phyloP scores from a whole-genome alignment of 2,888 invertebrate genomes.

The Diarsia brunnea region DNA sequence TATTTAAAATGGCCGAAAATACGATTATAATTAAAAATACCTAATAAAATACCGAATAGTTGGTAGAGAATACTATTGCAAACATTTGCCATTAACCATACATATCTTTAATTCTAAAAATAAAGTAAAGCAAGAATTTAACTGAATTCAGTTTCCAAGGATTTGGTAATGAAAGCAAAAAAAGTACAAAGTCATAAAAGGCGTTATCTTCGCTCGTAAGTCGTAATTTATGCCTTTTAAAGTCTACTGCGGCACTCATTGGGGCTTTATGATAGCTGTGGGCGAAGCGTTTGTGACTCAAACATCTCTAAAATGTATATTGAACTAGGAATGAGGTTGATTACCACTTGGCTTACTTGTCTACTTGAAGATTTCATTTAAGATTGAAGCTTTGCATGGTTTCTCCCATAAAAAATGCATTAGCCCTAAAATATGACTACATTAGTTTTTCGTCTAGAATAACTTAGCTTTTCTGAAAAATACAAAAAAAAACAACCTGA shows the following conservation, averaged over 20 bases:
- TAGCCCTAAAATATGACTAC: too few relatives aligned
- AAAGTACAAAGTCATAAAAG: slow-evolving; percentile 61
- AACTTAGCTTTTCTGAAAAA: too few relatives aligned
- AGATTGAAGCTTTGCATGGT: background rate
- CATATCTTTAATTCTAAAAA: slow-evolving; percentile 8
- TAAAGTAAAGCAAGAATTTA: slow-evolving; percentile 6
- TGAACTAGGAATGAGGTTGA: slow-evolving; percentile 38
- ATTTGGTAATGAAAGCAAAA: slow-evolving; percentile 54
- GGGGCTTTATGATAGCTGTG: slow-evolving; percentile 54
- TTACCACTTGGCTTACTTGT: slow-evolving; percentile 19
- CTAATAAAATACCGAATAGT: background rate
- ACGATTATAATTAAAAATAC: background rate
- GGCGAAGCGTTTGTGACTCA: slow-evolving; percentile 53
- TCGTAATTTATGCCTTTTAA: slow-evolving; percentile 64
- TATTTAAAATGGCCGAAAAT: background rate
- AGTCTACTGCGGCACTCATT: slow-evolving; percentile 56
- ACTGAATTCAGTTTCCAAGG: slow-evolving; percentile 39
- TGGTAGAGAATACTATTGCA: background rate
- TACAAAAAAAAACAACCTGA: too few relatives aligned
- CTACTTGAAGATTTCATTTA: background rate
- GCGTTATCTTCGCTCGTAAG: slow-evolving; percentile 61
- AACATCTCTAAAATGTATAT: slow-evolving; percentile 45
- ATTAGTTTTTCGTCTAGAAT: too few relatives aligned
- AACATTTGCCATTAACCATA: too few relatives aligned
- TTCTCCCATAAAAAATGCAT: background rate